Percentiles rank a stretch among this genome's conserved stretches.
These are phyloP conservation scores for Calcarius ornatus DNA, from an alignment of 2,113 vertebrate species.

Conservation along the genomic window DNA sequence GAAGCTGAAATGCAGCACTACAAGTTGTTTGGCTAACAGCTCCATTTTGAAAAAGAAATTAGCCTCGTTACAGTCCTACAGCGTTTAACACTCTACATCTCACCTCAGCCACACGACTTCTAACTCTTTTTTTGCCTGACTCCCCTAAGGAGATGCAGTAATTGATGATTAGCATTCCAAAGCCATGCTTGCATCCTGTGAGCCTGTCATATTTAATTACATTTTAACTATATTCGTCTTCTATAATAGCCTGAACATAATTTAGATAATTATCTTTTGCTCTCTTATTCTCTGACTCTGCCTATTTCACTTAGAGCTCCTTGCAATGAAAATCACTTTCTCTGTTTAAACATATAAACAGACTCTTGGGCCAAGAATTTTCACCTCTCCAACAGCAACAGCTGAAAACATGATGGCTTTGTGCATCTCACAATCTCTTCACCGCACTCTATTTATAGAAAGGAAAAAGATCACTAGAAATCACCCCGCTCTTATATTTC, in stretches of 20 bases:
- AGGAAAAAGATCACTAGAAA: neutral
- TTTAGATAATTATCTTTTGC: constrained; percentile 82
- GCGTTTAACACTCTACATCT: constrained; percentile 8
- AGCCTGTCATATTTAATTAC: constrained; percentile 82
- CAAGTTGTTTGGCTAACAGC: neutral
- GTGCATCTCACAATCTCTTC: neutral
- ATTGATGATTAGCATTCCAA: constrained; percentile 82
- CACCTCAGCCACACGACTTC: constrained; percentile 28
- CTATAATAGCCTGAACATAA: constrained; percentile 81
- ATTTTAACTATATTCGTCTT: constrained; percentile 83
- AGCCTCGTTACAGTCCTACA: constrained; percentile 21
- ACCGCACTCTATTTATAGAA: neutral
- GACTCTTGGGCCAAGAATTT: constrained; percentile 60
- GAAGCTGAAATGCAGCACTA: neutral
- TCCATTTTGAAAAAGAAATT: constrained; percentile 32
- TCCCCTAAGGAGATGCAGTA: constrained; percentile 73
- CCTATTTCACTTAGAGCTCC: constrained; percentile 66
- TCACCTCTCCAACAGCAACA: constrained; percentile 46
- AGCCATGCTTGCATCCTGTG: constrained; percentile 76
- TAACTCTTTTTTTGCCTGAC: constrained; percentile 9
- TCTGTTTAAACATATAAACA: constrained; percentile 72
- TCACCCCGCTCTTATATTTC: neutral
- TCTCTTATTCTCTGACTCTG: constrained; percentile 76
- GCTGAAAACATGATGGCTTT: constrained; percentile 21
- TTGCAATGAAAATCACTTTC: constrained; percentile 71